These are phyloP conservation scores for Crenuchus spilurus DNA, from an alignment of 2,797 vertebrate species.

Conservation along the genomic window DNA sequence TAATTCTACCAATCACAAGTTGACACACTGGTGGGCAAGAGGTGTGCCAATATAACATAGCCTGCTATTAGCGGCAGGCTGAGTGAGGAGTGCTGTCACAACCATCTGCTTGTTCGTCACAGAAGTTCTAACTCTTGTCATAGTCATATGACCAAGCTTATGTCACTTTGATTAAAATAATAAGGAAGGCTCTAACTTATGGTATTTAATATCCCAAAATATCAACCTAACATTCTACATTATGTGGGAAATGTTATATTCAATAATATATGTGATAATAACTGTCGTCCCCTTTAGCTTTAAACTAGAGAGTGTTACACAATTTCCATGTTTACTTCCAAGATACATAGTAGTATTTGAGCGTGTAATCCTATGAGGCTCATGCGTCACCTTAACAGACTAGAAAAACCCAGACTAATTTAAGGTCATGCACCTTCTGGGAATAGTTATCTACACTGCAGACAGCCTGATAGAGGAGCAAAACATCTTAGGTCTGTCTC, in stretches of 20 bases:
- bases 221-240: too few species aligned
- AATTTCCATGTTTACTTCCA: neutral
- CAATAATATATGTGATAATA: too few species aligned
- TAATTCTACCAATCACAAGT: slow-evolving; percentile 56
- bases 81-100: slow-evolving; percentile 19
- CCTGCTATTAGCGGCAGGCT: slow-evolving; percentile 61
- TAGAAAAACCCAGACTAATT: neutral
- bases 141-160: slow-evolving; percentile 42
- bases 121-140: slow-evolving; percentile 47
- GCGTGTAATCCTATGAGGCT: slow-evolving; percentile 7
- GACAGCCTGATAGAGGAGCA: neutral
- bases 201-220: neutral
- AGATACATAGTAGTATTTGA: neutral
- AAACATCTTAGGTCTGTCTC: neutral
- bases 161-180: slow-evolving; percentile 37
- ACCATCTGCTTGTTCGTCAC: slow-evolving; percentile 43
- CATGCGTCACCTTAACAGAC: neutral
- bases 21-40: slow-evolving; percentile 21
- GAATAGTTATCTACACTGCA: neutral
- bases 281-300: neutral
- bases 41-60: slow-evolving; percentile 49
- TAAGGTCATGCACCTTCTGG: neutral
- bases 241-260: too few species aligned
- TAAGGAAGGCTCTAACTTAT: neutral
- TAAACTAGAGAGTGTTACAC: neutral